These are phyloP conservation scores for Ptychochromis oligacanthus DNA, from an alignment of 2,113 vertebrate genomes.

Conservation along the genomic window DNA sequence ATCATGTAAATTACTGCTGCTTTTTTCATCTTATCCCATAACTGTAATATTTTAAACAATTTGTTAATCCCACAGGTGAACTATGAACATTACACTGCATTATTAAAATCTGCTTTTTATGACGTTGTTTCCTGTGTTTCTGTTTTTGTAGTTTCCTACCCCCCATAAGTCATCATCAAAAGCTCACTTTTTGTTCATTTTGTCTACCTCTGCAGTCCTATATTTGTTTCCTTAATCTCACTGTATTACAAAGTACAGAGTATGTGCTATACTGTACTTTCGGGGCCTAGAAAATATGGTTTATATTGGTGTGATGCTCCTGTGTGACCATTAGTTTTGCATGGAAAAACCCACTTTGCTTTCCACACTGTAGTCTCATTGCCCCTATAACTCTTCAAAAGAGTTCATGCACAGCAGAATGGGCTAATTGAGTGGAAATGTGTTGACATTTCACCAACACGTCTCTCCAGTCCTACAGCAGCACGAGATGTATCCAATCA, in stretches of 20 bases:
- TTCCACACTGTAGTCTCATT: background rate
- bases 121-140: background rate
- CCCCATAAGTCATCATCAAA: background rate
- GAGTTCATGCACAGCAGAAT: slow-evolving; percentile 14
- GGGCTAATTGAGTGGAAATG: slow-evolving; percentile 54
- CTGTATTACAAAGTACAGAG: background rate
- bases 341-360: background rate
- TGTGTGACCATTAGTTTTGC: slow-evolving; percentile 17
- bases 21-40: background rate
- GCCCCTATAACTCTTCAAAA: slow-evolving; percentile 11
- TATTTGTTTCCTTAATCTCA: background rate
- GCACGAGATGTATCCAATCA: slow-evolving; percentile 5
- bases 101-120: background rate
- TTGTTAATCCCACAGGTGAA: background rate
- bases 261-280: background rate
- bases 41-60: accelerated
- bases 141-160: too few species aligned
- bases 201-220: background rate
- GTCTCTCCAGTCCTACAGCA: background rate
- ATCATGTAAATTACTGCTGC: background rate
- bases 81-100: background rate
- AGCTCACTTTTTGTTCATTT: background rate
- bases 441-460: slow-evolving; percentile 46
- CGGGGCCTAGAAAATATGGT: background rate
- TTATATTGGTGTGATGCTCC: slow-evolving; percentile 1